phyloP scores from a whole-genome alignment of 1,140 invertebrate species.

The Drusus annulatus region DNA sequence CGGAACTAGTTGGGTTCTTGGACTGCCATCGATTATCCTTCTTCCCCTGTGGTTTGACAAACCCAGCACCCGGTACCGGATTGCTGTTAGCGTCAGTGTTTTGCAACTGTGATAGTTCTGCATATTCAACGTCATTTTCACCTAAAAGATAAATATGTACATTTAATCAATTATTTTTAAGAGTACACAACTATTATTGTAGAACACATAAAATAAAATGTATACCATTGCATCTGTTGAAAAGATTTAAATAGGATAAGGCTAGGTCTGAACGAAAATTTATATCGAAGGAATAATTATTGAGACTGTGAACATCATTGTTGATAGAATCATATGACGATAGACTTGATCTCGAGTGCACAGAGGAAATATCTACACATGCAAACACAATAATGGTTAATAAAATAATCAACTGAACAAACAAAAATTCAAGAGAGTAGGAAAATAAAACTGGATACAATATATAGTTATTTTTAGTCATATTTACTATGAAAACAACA shows the following conservation, averaged over 20 bases:
- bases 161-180: too few species aligned
- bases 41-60: constrained; percentile 2
- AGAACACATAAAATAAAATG: background rate
- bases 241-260: background rate
- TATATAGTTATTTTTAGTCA: too few species aligned
- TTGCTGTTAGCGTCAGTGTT: constrained; percentile 54
- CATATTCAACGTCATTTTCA: constrained; percentile 83
- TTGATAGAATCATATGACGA: constrained; percentile 15
- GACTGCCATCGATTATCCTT: constrained; percentile 42
- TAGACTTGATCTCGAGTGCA: constrained; percentile 32
- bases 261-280: too few species aligned
- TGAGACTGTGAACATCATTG: background rate
- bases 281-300: background rate
- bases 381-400: too few species aligned
- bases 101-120: constrained; percentile 73
- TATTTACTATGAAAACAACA: background rate
- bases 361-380: constrained; percentile 35
- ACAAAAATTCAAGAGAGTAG: too few species aligned
- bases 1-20: constrained; percentile 30
- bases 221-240: background rate
- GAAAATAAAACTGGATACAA: too few species aligned
- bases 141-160: constrained; percentile 65
- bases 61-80: constrained; percentile 53
- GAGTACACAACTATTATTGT: background rate
- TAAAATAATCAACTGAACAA: too few species aligned